These are phyloP conservation scores for Rhombomys opimus DNA, from an alignment of 2,113 vertebrate genomes.

Conservation along the genomic window DNA sequence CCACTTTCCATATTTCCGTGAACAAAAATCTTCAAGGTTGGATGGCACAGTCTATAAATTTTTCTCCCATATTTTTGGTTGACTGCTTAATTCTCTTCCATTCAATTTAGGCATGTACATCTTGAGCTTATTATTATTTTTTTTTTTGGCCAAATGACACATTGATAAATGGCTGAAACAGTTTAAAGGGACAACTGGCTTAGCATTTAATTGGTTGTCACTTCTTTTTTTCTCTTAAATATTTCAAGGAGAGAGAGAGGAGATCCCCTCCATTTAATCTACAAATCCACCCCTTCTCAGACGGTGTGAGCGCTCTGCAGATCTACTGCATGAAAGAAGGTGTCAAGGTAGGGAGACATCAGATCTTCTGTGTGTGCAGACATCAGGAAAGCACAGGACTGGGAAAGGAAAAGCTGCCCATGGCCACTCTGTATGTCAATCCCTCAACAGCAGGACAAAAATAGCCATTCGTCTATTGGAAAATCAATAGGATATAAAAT, in stretches of 20 bases:
- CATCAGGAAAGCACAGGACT: background rate
- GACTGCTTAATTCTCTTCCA: slow-evolving; percentile 38
- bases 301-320: slow-evolving; percentile 98
- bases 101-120: slow-evolving; percentile 44
- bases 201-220: slow-evolving; percentile 37
- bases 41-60: slow-evolving; percentile 49
- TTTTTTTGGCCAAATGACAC: slow-evolving; percentile 48
- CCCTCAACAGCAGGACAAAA: background rate
- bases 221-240: slow-evolving; percentile 55
- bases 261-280: slow-evolving; percentile 97
- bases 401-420: background rate
- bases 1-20: slow-evolving; percentile 13
- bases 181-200: slow-evolving; percentile 19
- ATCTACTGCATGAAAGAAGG: slow-evolving; percentile 99
- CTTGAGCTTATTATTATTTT: background rate
- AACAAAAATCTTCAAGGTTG: slow-evolving; percentile 56
- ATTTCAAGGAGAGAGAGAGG: slow-evolving; percentile 95
- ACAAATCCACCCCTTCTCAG: slow-evolving; percentile 97
- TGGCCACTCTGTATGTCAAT: background rate
- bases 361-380: background rate
- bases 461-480: background rate
- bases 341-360: slow-evolving; percentile 92
- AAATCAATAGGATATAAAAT: background rate
- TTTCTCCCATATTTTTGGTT: slow-evolving; percentile 26
- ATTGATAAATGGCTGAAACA: slow-evolving; percentile 37